Conservation (phyloP, 1,140 invertebrate species). For the Melanaphis sacchari region DNA sequence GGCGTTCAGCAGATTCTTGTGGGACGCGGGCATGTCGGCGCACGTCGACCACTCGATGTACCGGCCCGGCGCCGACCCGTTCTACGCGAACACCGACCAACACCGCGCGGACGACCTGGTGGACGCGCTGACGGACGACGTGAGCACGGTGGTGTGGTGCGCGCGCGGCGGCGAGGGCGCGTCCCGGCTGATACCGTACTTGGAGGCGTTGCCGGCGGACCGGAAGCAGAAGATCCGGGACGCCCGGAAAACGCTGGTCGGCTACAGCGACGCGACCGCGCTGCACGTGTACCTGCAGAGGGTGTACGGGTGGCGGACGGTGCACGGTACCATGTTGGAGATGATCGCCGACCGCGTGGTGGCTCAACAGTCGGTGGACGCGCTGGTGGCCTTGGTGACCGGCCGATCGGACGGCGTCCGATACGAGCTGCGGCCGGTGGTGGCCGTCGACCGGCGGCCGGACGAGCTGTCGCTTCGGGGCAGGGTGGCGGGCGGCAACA, state of each 20-base stretch:
- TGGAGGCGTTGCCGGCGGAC: not conserved
- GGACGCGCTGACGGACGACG: not conserved
- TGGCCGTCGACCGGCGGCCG: accelerated
- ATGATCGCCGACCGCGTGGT: not conserved
- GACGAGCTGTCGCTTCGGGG: not conserved
- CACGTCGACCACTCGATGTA: not conserved
- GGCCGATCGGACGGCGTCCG: not conserved
- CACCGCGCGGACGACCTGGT: not conserved
- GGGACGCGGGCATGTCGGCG: not conserved
- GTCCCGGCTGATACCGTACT: not conserved
- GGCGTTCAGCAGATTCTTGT: not conserved
- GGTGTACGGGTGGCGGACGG: not conserved
- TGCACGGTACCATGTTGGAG: not conserved
- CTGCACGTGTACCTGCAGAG: not conserved
- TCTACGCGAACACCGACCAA: conserved; percentile 31
- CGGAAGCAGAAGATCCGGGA: not conserved
- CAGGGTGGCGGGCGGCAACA: not conserved
- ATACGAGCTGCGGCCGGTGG: not conserved
- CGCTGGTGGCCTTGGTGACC: not conserved
- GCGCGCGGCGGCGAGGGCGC: not conserved
- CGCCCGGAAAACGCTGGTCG: not conserved
- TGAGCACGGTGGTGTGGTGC: not conserved
- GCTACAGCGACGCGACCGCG: not conserved
- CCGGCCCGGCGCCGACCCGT: not conserved
- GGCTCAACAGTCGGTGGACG: not conserved